Evolutionary conservation across 2,113 vertebrate species (phyloP).

Genomic region (Lagopus muta): DNA sequence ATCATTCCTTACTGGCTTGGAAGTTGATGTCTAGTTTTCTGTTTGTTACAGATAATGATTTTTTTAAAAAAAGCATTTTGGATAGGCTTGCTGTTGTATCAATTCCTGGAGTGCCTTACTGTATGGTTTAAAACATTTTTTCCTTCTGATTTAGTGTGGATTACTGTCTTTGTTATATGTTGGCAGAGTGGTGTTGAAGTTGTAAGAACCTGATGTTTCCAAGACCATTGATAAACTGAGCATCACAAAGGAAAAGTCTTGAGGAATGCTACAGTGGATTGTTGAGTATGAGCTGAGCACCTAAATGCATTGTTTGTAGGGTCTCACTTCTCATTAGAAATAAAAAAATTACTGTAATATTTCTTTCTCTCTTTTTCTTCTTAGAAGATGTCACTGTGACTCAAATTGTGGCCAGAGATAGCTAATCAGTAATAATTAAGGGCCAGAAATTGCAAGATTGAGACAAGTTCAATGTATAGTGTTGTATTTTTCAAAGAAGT

Average conservation of each 20-base stretch:
- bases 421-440: neutral
- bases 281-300: neutral
- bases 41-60: neutral
- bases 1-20: neutral
- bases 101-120: neutral
- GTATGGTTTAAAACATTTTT: neutral
- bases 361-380: neutral
- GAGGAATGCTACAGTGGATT: neutral
- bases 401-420: neutral
- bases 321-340: neutral
- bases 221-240: neutral
- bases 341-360: neutral
- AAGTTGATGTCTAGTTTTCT: neutral
- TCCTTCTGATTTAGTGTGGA: neutral
- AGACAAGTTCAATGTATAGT: neutral
- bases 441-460: neutral
- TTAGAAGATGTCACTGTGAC: neutral
- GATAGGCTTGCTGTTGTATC: neutral
- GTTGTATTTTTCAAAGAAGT: neutral
- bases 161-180: neutral
- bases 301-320: neutral
- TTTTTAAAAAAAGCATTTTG: neutral
- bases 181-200: neutral
- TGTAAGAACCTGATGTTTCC: neutral
- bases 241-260: neutral